phyloP scores from a whole-genome alignment of 2,113 vertebrate genomes.

The Megaptera novaeangliae region DNA sequence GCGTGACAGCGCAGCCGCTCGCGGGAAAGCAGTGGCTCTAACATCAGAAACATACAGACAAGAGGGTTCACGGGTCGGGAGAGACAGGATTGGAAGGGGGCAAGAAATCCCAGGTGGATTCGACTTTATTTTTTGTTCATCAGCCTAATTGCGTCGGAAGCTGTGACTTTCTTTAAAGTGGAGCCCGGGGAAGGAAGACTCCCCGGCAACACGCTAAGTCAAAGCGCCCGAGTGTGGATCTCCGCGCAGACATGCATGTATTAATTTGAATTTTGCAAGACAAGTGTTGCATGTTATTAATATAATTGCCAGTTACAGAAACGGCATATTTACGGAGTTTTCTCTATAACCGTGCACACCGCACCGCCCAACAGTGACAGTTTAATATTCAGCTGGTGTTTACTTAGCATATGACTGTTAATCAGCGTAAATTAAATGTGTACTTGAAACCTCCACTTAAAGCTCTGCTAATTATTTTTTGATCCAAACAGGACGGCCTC shows the following conservation, averaged over 20 bases:
- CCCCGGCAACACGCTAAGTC: background rate
- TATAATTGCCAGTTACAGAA: constrained; percentile 6
- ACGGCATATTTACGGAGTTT: background rate
- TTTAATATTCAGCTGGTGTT: constrained; percentile 64
- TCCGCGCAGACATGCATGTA: rapidly evolving
- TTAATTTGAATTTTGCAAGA: background rate
- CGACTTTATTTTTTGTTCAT: background rate
- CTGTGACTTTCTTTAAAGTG: background rate
- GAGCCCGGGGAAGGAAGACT: background rate
- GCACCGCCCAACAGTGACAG: background rate
- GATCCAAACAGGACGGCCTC: constrained; percentile 69
- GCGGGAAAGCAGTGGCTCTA: background rate
- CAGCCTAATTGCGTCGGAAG: background rate
- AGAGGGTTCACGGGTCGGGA: background rate
- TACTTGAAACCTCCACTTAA: constrained; percentile 72
- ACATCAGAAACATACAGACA: constrained; percentile 23
- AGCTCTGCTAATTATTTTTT: constrained; percentile 68
- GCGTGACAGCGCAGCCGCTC: background rate
- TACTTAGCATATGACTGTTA: constrained; percentile 53
- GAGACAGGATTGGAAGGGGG: background rate
- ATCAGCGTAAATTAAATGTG: constrained; percentile 69
- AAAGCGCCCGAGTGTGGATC: background rate
- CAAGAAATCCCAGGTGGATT: background rate
- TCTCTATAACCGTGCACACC: background rate
- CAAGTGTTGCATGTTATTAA: constrained; percentile 1